Evolutionary conservation across 2,797 vertebrate genomes (phyloP).

Genomic region (Loriculus beryllinus): DNA sequence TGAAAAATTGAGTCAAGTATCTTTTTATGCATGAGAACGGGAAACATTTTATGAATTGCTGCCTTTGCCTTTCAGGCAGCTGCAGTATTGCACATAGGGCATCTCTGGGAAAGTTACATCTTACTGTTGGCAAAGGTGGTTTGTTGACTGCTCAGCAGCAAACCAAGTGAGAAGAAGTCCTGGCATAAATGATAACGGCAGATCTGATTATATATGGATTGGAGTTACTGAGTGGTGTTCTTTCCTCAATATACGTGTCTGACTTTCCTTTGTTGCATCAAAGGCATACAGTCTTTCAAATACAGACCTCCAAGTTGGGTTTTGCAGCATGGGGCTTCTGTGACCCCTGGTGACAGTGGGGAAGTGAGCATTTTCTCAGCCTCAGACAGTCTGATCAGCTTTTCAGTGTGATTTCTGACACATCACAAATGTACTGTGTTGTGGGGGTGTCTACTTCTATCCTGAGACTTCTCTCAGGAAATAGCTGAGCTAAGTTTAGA

Average conservation of each 20-base stretch:
- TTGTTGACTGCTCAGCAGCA: not conserved
- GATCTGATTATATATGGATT: not conserved
- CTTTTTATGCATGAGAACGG: not conserved
- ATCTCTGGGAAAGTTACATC: fast-evolving
- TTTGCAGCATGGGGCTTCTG: fast-evolving
- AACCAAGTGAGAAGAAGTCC: not conserved
- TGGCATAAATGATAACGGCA: fast-evolving
- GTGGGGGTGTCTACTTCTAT: not conserved
- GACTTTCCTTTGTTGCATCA: not conserved
- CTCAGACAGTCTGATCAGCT: not conserved
- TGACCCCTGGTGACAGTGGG: not conserved
- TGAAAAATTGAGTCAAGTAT: not conserved
- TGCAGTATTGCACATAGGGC: not conserved
- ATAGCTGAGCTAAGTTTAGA: constrained; percentile 49
- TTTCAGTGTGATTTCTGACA: not conserved
- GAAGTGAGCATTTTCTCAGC: not conserved
- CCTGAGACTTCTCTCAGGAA: constrained; percentile 16
- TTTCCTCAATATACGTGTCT: not conserved
- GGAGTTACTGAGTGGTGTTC: not conserved
- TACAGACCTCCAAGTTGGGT: not conserved
- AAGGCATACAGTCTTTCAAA: fast-evolving
- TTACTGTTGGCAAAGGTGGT: not conserved
- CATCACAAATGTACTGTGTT: not conserved
- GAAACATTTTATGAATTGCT: not conserved
- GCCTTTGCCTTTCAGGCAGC: not conserved